phyloP scores from a whole-genome alignment of 2,888 invertebrate genomes.

The Alsophila aescularia region DNA sequence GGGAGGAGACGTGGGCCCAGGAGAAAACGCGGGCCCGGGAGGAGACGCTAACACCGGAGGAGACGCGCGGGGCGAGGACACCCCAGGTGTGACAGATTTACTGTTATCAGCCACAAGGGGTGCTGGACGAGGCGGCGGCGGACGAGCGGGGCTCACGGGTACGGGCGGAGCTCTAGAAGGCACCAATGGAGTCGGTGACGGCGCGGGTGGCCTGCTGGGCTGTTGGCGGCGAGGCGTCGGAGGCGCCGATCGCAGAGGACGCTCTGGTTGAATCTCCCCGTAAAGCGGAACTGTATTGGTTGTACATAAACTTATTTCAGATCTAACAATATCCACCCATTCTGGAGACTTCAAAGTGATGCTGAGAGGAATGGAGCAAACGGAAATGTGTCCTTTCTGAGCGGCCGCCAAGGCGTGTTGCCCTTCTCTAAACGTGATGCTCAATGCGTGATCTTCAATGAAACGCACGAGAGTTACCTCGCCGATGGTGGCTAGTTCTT shows the following conservation, averaged over 20 bases:
- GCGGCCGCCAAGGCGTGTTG: constrained; percentile 92
- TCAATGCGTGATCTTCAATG: constrained; percentile 91
- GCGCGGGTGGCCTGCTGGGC: constrained; percentile 86
- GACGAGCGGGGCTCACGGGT: constrained; percentile 79
- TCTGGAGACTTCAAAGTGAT: constrained; percentile 92
- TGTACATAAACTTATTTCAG: constrained; percentile 93
- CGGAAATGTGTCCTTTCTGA: constrained; percentile 83
- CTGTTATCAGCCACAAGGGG: constrained; percentile 81
- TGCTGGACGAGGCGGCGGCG: constrained; percentile 85
- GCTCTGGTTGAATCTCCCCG: constrained; percentile 67
- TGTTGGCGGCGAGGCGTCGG: constrained; percentile 81
- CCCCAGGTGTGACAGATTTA: constrained; percentile 58
- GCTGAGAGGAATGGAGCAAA: constrained; percentile 87
- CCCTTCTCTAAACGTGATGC: constrained; percentile 96
- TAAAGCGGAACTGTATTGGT: constrained; percentile 93
- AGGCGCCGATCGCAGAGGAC: constrained; percentile 74
- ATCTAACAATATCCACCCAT: constrained; percentile 92
- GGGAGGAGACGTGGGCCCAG: constrained; percentile 14
- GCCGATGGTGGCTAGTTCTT: constrained; percentile 92
- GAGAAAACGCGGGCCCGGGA: constrained; percentile 13
- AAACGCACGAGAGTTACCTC: constrained; percentile 96
- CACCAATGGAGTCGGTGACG: constrained; percentile 78
- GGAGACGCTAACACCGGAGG: constrained; percentile 13
- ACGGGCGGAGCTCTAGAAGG: constrained; percentile 74
- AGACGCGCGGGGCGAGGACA: constrained; percentile 18